phyloP scores from a whole-genome alignment of 2,113 vertebrate species.

The Calonectris borealis region DNA sequence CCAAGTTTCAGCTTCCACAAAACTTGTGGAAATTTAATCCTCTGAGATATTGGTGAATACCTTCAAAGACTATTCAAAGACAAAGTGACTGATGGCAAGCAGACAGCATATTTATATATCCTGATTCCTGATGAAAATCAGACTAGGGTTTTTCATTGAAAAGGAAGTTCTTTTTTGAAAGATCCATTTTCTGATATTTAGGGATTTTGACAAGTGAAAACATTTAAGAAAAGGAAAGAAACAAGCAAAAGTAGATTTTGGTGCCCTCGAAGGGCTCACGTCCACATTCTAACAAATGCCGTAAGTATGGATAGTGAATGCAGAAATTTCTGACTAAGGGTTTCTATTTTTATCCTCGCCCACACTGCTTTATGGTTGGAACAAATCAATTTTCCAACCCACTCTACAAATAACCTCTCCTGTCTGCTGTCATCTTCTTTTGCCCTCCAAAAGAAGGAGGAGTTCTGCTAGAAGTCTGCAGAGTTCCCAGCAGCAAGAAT shows the following conservation, averaged over 20 bases:
- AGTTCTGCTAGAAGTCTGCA: background rate
- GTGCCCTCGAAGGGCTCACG: background rate
- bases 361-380: background rate
- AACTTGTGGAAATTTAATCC: background rate
- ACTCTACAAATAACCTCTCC: background rate
- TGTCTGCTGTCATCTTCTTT: background rate
- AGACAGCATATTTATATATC: background rate
- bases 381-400: constrained; percentile 24
- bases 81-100: background rate
- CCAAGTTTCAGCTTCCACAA: background rate
- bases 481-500: background rate
- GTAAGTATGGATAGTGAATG: background rate
- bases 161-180: background rate
- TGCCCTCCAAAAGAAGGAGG: constrained; percentile 22
- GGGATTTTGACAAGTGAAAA: background rate
- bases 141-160: background rate
- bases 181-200: background rate
- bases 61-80: background rate
- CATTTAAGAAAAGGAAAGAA: background rate
- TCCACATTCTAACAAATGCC: background rate
- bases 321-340: background rate
- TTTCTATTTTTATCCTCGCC: constrained; percentile 33
- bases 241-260: background rate
- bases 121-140: background rate
- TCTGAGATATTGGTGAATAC: background rate